Evolutionary conservation across 2,888 invertebrate genomes (phyloP).

Genomic region (Caradrina clavipalpis): DNA sequence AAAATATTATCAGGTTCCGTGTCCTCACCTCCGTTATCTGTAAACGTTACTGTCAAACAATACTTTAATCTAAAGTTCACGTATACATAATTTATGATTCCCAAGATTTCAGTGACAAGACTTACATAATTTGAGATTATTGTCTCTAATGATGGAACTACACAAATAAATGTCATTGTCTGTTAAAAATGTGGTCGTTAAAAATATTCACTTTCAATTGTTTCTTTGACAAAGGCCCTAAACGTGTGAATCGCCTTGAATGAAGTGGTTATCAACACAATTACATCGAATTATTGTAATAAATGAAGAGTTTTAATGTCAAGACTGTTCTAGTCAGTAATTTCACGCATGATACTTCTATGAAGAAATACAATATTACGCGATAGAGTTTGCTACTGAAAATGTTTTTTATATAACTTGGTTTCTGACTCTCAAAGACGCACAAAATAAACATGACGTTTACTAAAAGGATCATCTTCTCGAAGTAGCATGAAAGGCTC

Average conservation of each 20-base stretch:
- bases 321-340: slow-evolving; percentile 46
- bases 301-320: slow-evolving; percentile 56
- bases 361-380: not conserved
- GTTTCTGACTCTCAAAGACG: too few species aligned
- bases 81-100: slow-evolving; percentile 33
- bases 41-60: slow-evolving; percentile 46
- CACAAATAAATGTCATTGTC: slow-evolving; percentile 61
- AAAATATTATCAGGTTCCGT: slow-evolving; percentile 26
- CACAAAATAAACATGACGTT: not conserved
- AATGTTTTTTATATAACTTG: not conserved
- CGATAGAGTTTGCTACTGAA: not conserved
- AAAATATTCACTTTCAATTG: slow-evolving; percentile 68
- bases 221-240: slow-evolving; percentile 71
- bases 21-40: slow-evolving; percentile 21
- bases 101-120: slow-evolving; percentile 44
- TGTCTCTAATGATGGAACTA: slow-evolving; percentile 56
- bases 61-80: slow-evolving; percentile 27
- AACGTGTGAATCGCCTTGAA: slow-evolving; percentile 80
- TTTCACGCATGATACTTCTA: slow-evolving; percentile 7
- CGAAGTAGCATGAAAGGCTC: slow-evolving; percentile 29
- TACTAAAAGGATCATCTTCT: not conserved
- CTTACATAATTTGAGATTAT: slow-evolving; percentile 59
- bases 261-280: slow-evolving; percentile 63
- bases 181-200: slow-evolving; percentile 58
- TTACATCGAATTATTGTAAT: slow-evolving; percentile 60